Evolutionary conservation across 1,140 invertebrate genomes (phyloP).

Genomic region (Rhagoletis pomonella): DNA sequence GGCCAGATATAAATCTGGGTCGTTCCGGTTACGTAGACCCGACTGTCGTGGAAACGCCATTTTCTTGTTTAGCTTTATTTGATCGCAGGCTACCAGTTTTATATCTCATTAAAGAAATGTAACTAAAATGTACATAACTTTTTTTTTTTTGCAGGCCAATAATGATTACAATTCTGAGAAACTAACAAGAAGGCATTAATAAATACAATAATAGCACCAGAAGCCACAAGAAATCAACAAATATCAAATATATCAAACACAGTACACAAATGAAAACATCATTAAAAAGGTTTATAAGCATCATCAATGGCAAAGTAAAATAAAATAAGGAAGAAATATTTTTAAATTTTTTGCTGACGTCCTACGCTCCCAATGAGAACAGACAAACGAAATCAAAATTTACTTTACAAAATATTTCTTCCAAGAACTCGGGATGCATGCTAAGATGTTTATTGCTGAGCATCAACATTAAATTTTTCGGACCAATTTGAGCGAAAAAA

Average conservation of each 20-base stretch:
- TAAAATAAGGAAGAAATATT: slow-evolving; percentile 53
- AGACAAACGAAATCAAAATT: slow-evolving; percentile 33
- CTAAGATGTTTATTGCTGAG: neutral
- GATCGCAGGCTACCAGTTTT: too few species aligned
- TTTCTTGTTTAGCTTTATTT: too few species aligned
- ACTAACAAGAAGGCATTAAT: slow-evolving; percentile 60
- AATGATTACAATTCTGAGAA: slow-evolving; percentile 63
- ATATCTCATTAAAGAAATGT: too few species aligned
- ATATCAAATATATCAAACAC: slow-evolving; percentile 48
- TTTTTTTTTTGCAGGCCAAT: slow-evolving; percentile 64
- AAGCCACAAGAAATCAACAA: slow-evolving; percentile 57
- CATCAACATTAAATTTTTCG: neutral
- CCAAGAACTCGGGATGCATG: slow-evolving; percentile 1
- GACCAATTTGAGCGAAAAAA: neutral
- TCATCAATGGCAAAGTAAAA: slow-evolving; percentile 50
- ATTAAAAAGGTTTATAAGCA: slow-evolving; percentile 54
- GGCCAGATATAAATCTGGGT: too few species aligned
- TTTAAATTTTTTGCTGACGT: slow-evolving; percentile 55
- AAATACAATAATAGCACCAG: neutral
- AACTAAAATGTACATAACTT: neutral
- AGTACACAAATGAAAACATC: slow-evolving; percentile 54
- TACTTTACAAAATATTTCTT: slow-evolving; percentile 49
- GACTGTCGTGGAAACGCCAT: neutral
- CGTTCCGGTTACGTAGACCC: neutral
- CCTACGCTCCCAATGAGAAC: slow-evolving; percentile 52